These are phyloP conservation scores for Staurois parvus DNA, from an alignment of 2,797 vertebrate genomes.

Conservation along the genomic window DNA sequence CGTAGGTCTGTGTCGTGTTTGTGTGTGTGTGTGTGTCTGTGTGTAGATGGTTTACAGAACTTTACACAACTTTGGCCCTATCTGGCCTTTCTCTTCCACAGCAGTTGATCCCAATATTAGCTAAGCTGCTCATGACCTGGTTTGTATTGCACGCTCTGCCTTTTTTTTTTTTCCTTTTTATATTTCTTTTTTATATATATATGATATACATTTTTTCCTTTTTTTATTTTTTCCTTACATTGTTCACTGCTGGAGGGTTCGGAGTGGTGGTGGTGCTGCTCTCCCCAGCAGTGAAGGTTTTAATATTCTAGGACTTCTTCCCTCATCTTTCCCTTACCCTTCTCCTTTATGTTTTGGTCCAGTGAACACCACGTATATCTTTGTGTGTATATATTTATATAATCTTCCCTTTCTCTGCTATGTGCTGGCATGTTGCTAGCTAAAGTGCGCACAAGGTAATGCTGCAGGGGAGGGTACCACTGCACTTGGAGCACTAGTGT, in stretches of 20 bases:
- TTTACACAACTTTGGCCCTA: constrained; percentile 99
- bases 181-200: constrained; percentile 66
- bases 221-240: constrained; percentile 18
- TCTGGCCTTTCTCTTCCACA: constrained; percentile 99
- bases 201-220: constrained; percentile 28
- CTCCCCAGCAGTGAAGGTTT: constrained; percentile 37
- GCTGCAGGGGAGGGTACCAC: constrained; percentile 91
- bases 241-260: constrained; percentile 30
- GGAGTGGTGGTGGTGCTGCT: constrained; percentile 16
- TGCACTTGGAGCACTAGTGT: constrained; percentile 12
- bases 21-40: constrained; percentile 72
- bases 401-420: constrained; percentile 93
- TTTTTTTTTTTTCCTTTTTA: constrained; percentile 85
- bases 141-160: constrained; percentile 99
- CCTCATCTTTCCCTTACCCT: constrained; percentile 82
- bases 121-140: constrained; percentile 99
- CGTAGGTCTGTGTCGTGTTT: constrained; percentile 86
- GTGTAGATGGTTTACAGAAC: constrained; percentile 80
- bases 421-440: constrained; percentile 99
- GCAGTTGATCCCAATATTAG: constrained; percentile 99
- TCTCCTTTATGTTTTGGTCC: constrained; percentile 92
- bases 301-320: constrained; percentile 79
- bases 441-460: constrained; percentile 90
- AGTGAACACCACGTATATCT: constrained; percentile 98
- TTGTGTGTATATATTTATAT: constrained; percentile 52